Conservation (phyloP, 2,888 invertebrate species). For the Apodemia mormo region DNA sequence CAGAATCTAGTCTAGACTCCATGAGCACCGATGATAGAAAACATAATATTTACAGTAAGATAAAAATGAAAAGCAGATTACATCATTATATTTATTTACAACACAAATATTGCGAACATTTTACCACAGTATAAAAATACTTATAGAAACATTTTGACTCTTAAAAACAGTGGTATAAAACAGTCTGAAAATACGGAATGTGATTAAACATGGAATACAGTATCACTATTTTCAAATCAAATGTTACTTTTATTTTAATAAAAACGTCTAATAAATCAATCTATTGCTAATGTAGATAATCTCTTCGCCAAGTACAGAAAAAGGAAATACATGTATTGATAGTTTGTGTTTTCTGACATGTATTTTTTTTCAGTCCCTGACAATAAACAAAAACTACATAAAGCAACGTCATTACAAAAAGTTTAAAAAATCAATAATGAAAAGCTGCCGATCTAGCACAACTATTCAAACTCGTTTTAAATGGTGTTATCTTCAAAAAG, state of each 20-base stretch:
- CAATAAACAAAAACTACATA: too few species aligned
- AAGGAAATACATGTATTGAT: too few species aligned
- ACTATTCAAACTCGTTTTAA: too few species aligned
- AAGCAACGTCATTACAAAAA: too few species aligned
- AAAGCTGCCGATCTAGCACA: too few species aligned
- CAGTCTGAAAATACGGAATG: slow-evolving; percentile 63
- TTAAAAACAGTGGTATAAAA: slow-evolving; percentile 41
- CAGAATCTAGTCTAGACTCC: too few species aligned
- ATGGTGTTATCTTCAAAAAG: too few species aligned
- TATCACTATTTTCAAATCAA: slow-evolving; percentile 20
- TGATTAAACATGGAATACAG: slow-evolving; percentile 44
- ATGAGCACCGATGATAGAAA: too few species aligned
- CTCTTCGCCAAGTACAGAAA: neutral
- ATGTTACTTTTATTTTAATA: neutral
- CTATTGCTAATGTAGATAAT: neutral
- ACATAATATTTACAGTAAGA: neutral
- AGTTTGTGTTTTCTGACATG: too few species aligned
- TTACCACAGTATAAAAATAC: slow-evolving; percentile 68
- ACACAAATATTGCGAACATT: slow-evolving; percentile 68
- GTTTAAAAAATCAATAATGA: too few species aligned
- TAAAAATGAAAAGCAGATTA: neutral
- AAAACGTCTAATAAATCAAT: neutral
- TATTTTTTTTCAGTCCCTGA: too few species aligned
- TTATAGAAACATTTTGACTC: slow-evolving; percentile 41
- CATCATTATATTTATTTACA: slow-evolving; percentile 59